Conservation (phyloP, 2,113 vertebrate genomes). For the Perognathus longimembris region DNA sequence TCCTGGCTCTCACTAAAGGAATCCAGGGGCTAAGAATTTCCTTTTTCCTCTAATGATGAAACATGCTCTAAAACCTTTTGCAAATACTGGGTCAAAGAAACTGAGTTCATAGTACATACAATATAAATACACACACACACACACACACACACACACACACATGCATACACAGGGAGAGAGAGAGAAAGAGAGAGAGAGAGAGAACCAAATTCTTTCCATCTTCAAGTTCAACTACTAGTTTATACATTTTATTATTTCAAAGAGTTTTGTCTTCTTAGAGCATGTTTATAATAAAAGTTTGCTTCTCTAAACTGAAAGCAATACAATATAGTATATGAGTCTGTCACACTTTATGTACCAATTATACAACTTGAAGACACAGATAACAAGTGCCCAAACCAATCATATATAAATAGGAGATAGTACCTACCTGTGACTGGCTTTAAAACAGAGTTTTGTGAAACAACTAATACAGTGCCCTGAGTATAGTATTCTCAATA, state of each 20-base stretch:
- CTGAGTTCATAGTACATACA: neutral
- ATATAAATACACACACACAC: neutral
- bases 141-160: neutral
- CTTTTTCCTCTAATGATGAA: neutral
- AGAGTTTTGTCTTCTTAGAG: neutral
- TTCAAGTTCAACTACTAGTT: neutral
- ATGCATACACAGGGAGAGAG: too few relatives aligned
- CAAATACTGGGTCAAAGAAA: neutral
- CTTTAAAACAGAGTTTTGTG: neutral
- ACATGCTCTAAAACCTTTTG: neutral
- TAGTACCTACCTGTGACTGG: neutral
- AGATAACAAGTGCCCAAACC: neutral
- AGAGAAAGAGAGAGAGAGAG: too few relatives aligned
- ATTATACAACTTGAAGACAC: neutral
- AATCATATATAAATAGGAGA: neutral
- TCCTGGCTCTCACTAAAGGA: neutral
- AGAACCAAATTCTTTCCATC: too few relatives aligned
- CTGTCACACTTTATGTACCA: neutral
- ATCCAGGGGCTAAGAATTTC: neutral
- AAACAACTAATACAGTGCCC: neutral
- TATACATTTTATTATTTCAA: neutral
- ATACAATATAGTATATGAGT: neutral
- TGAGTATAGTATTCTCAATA: neutral
- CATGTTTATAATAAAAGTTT: slow-evolving; percentile 26
- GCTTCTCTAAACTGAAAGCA: slow-evolving; percentile 4